Percentiles rank a stretch among this genome's conserved stretches.
Conservation (phyloP, 2,797 vertebrate genomes). For the Scyliorhinus canicula region DNA sequence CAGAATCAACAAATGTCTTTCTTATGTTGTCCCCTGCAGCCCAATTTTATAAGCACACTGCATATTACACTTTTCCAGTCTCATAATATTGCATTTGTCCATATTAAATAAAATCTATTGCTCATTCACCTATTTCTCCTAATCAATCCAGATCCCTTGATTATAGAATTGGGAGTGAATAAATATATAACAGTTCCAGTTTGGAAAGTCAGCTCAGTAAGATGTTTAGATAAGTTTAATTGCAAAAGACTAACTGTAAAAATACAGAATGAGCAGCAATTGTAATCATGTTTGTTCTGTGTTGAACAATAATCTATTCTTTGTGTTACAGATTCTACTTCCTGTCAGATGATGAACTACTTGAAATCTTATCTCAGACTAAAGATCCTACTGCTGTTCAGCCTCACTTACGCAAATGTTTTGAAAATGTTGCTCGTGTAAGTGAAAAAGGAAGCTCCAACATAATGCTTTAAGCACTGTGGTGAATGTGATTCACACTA, state of each 20-base stretch:
- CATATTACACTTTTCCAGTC: not conserved
- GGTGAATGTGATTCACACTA: too few species aligned
- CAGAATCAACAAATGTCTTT: not conserved
- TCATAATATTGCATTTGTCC: not conserved
- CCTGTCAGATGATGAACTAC: slow-evolving; percentile 84
- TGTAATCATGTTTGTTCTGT: not conserved
- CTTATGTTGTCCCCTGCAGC: not conserved
- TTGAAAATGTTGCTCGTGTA: slow-evolving; percentile 81
- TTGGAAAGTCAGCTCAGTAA: not conserved
- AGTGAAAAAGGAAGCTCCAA: slow-evolving; percentile 36
- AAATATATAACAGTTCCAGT: not conserved
- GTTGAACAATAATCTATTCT: not conserved
- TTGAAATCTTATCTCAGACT: slow-evolving; percentile 85
- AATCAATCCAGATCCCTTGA: not conserved
- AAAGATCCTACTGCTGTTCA: slow-evolving; percentile 85
- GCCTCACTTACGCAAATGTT: slow-evolving; percentile 84
- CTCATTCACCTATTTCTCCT: not conserved
- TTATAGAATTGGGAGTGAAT: too few species aligned
- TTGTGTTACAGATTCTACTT: slow-evolving; percentile 77
- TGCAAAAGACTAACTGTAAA: not conserved
- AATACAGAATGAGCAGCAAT: not conserved
- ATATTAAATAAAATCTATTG: not conserved
- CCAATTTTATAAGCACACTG: not conserved
- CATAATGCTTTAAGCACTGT: not conserved
- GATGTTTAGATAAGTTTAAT: not conserved